Base-by-base conservation (phyloP, 2,113 vertebrate species). In the Propithecus coquereli region DNA sequence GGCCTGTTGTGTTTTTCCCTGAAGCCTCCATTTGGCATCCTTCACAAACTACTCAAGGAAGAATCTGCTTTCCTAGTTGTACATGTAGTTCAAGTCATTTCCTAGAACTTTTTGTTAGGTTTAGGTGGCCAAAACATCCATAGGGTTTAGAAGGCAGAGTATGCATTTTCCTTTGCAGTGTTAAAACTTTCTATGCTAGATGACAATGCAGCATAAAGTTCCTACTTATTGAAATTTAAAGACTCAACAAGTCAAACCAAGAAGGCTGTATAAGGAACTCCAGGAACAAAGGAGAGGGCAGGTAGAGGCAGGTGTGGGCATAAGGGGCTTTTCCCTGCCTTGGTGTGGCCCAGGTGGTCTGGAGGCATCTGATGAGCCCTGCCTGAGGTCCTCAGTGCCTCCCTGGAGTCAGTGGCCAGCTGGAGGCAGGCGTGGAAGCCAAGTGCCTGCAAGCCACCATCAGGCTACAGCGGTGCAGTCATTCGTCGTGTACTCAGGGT, bases 61-160 rank as follows among this genome's bases (percentile, higher is more conserved):
- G 80, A 88, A 34, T 20, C 83, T 81, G 70, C 50, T 95, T 20
- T 94, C 76, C 68, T 54, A 37, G 73, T 32, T 54, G 23, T 65
- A 11, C 74, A 43, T 93, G 37, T 27, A 52, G 71, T 81, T 50
- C n/a, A 37, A 6, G 30, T 93, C 93, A 50, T 27, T 87, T 32
- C 43, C 77, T 86, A 83, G 82, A 81, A 68, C 65, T 34, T 34
- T 83, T 37, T 43, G 16, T 80, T 90, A 92, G 71, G 59, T 16
- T 71, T 47, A 59, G 61, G 79, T 61, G 32, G 83, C 79, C 74
- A 17, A 66, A 87, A 57, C 40, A 52, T 14, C 79, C 14, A 0
- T 32, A 61, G 34, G 20, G 54, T 63, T 80, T 82, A 86, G 71
- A 95, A 92, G 84, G 70, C 82, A 37, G 83, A 61, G 54, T 34